Evolutionary conservation across 2,797 vertebrate genomes (phyloP).

Genomic region (Clarias laeviceps): DNA sequence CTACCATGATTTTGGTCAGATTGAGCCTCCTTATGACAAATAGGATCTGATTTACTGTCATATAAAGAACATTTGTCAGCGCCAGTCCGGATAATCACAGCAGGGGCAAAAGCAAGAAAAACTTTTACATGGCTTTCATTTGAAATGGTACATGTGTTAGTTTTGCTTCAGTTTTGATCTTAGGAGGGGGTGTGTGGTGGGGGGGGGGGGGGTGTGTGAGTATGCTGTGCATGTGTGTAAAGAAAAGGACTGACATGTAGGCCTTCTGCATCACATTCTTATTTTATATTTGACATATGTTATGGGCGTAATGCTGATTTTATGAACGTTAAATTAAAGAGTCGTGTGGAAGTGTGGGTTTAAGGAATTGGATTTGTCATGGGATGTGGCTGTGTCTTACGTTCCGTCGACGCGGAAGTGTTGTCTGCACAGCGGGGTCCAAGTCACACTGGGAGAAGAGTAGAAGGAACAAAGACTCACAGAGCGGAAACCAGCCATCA

Average conservation of each 20-base stretch:
- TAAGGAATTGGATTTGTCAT: slow-evolving; percentile 44
- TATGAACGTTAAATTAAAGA: slow-evolving; percentile 35
- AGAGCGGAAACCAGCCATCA: slow-evolving; percentile 51
- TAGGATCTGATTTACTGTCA: slow-evolving; percentile 50
- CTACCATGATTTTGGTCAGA: slow-evolving; percentile 35
- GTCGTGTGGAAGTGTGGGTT: slow-evolving; percentile 20
- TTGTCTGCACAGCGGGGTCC: slow-evolving; percentile 39
- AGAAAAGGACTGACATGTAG: slow-evolving; percentile 18
- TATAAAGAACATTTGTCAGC: slow-evolving; percentile 41
- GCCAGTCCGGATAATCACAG: slow-evolving; percentile 41
- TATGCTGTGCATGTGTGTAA: slow-evolving; percentile 35
- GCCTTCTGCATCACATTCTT: slow-evolving; percentile 21
- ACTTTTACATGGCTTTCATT: slow-evolving; percentile 54
- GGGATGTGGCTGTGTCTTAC: slow-evolving; percentile 34
- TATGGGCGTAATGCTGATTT: slow-evolving; percentile 3
- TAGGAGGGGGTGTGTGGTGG: slow-evolving; percentile 4
- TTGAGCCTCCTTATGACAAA: slow-evolving; percentile 43
- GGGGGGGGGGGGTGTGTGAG: slow-evolving; percentile 2
- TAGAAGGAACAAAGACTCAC: slow-evolving; percentile 46
- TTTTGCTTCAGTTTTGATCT: slow-evolving; percentile 50
- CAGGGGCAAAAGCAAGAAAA: slow-evolving; percentile 43
- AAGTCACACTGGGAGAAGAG: slow-evolving; percentile 27
- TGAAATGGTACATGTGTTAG: slow-evolving; percentile 49
- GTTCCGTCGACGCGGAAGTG: slow-evolving; percentile 35
- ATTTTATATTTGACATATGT: slow-evolving; percentile 31